Base-by-base conservation (phyloP, 2,113 vertebrate species). In the Cinclus cinclus region DNA sequence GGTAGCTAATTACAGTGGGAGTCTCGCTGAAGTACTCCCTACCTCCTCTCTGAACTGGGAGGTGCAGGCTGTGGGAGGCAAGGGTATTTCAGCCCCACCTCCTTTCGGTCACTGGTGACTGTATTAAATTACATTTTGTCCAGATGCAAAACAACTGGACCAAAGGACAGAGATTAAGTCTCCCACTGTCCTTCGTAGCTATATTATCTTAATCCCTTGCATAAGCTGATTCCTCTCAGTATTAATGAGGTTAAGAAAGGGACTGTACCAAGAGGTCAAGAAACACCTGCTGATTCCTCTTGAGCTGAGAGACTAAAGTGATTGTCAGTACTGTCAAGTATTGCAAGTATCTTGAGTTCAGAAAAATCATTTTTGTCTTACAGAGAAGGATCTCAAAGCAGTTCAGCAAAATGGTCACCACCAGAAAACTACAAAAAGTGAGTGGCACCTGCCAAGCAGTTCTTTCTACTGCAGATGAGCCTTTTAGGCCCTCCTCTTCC, bases 371-470 rank as follows among this genome's bases (percentile, higher is more conserved):
- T 92, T 87, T 41, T 87, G 83, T 50, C 93, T 97, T 97, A 21
- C 92, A 99, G 99, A 95, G 97, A 98, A 8, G 91, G 65, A 47
- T 91, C 98, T 89, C 82, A 97, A 80, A 96, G 84, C 83, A 97
- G 53, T 94, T 84, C 97, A 77, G 98, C 98, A 78, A 98, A 97
- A 95, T 98, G 99, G 99, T 99, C 99, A n/a, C 99, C 99, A 56
- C 99, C 98, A 90, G 98, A 98, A 96, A 99, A 99, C 97, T 99
- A 99, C 93, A 99, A 99, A 96, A 99, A 98, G 99, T 99, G 96
- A 98, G 98, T 98, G 88, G 44, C 62, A 11, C 22, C 86, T 87
- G 41, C 33, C 53, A 22, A 7, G 14, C 31, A 27, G 10, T 76
- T 88, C 62, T 62, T 88, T 76, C n/a, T 73, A 24, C 37, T 6